Evolutionary conservation across 2,113 vertebrate species (phyloP).

Genomic region (Neodon shergylaensis): DNA sequence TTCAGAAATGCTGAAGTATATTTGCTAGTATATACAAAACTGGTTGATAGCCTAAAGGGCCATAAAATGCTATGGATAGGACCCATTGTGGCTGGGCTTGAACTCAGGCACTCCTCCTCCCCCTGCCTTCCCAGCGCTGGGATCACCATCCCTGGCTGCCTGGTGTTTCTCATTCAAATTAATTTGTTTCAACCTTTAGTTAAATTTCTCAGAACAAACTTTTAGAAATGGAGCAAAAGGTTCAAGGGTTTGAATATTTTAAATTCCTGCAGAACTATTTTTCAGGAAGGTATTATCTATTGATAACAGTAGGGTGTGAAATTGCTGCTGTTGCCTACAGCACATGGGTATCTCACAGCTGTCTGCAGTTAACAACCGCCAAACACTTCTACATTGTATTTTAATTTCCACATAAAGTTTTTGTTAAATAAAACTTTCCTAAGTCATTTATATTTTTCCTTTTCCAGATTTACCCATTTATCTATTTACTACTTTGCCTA

Average conservation of each 20-base stretch:
- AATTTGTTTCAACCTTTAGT: constrained; percentile 16
- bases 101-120: neutral
- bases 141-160: neutral
- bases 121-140: neutral
- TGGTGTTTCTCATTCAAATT: constrained; percentile 31
- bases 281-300: neutral
- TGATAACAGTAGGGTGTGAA: neutral
- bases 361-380: neutral
- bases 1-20: constrained; percentile 51
- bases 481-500: neutral
- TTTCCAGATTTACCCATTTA: constrained; percentile 15
- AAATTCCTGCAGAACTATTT: neutral
- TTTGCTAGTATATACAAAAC: neutral
- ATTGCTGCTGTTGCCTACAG: neutral
- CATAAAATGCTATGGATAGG: neutral
- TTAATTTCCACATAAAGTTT: constrained; percentile 40
- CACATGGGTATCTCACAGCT: neutral
- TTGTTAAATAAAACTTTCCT: constrained; percentile 4
- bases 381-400: neutral
- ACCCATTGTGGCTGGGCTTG: neutral
- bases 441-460: constrained; percentile 52
- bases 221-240: constrained; percentile 51
- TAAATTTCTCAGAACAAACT: constrained; percentile 32
- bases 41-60: constrained; percentile 8
- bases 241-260: neutral